Percentiles rank a stretch among this genome's conserved stretches.
phyloP scores from a whole-genome alignment of 2,113 vertebrate species.

The Cromileptes altivelis region DNA sequence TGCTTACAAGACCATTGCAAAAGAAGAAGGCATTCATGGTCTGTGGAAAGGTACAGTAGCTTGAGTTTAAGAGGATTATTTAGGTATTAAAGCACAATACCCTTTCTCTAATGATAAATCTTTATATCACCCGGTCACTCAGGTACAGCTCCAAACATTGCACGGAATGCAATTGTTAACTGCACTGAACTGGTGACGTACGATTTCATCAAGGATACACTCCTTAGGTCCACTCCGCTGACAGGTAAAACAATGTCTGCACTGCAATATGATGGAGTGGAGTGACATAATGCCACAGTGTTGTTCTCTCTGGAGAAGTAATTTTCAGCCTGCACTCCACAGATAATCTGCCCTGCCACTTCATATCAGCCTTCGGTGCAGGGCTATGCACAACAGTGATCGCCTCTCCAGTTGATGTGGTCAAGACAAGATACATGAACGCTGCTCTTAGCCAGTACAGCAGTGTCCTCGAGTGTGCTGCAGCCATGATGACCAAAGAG shows the following conservation, averaged over 20 bases:
- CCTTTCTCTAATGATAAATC: neutral
- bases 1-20: conserved; percentile 91
- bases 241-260: conserved; percentile 76
- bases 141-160: conserved; percentile 86
- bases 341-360: conserved; percentile 93
- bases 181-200: conserved; percentile 88
- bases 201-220: conserved; percentile 86
- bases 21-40: conserved; percentile 88
- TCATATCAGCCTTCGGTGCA: conserved; percentile 91
- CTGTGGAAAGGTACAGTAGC: conserved; percentile 89
- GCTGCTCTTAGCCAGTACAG: conserved; percentile 86
- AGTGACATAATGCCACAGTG: neutral
- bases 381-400: conserved; percentile 92
- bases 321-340: conserved; percentile 18
- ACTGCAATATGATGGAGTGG: neutral
- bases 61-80: neutral
- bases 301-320: neutral
- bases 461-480: conserved; percentile 86
- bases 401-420: conserved; percentile 92
- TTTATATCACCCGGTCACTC: neutral
- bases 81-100: neutral
- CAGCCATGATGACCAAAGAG: conserved; percentile 88
- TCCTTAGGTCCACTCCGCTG: conserved; percentile 78
- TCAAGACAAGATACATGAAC: conserved; percentile 95
- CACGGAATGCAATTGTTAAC: conserved; percentile 86